These are phyloP conservation scores for Megaceryle maxima DNA, from an alignment of 2,113 vertebrate species.

Conservation along the genomic window DNA sequence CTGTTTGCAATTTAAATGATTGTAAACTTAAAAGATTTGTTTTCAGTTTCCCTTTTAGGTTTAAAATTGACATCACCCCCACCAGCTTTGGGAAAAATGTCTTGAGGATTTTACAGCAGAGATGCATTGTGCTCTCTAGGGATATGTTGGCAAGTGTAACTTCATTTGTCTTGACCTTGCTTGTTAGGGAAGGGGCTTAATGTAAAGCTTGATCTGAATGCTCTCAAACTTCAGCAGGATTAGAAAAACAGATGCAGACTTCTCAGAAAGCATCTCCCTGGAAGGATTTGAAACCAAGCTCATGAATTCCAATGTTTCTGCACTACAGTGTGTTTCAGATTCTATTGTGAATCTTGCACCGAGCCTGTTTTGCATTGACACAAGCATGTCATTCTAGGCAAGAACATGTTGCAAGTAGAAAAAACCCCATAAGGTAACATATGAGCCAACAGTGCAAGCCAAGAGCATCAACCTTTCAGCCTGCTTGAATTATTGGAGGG, in stretches of 20 bases:
- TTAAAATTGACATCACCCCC: background rate
- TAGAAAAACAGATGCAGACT: conserved; percentile 32
- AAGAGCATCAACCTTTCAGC: background rate
- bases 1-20: background rate
- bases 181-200: background rate
- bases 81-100: background rate
- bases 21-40: background rate
- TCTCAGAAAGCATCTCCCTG: conserved; percentile 12
- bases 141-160: background rate
- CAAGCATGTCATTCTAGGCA: background rate
- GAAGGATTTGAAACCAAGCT: conserved; percentile 1
- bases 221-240: background rate
- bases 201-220: background rate
- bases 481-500: background rate
- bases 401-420: background rate
- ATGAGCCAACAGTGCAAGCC: background rate
- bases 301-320: background rate
- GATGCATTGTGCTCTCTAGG: background rate
- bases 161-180: background rate
- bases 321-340: background rate
- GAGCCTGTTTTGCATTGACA: conserved; percentile 12
- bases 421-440: background rate
- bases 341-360: background rate
- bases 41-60: background rate
- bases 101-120: background rate